Conservation (phyloP, 2,113 vertebrate genomes). For the Oxyruncus cristatus region DNA sequence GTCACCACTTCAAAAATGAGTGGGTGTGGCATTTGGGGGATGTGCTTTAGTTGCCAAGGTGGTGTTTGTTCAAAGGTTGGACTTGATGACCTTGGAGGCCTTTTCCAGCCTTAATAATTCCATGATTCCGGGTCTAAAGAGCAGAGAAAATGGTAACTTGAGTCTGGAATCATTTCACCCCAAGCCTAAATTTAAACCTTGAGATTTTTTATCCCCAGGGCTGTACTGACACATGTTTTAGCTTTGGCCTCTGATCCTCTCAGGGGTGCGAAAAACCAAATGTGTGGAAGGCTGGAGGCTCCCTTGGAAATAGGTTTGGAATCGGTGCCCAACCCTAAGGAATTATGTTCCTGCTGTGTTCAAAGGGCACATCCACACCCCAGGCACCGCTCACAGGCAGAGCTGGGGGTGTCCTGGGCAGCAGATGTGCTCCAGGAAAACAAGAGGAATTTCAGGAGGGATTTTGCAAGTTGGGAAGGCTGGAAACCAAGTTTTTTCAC, state of each 20-base stretch:
- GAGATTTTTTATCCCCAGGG: not conserved
- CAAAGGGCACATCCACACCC: not conserved
- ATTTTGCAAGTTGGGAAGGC: not conserved
- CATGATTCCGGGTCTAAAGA: not conserved
- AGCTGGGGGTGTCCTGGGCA: not conserved
- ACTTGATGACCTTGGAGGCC: not conserved
- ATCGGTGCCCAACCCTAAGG: not conserved
- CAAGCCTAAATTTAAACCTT: not conserved
- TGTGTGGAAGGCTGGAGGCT: not conserved
- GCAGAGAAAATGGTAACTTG: not conserved
- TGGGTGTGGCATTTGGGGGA: not conserved
- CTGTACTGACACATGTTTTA: not conserved
- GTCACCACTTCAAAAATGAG: not conserved
- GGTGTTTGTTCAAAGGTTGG: not conserved
- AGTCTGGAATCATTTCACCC: not conserved
- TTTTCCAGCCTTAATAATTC: not conserved
- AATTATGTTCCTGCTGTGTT: not conserved
- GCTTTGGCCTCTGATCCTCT: not conserved
- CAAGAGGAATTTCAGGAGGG: not conserved
- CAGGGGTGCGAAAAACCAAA: not conserved
- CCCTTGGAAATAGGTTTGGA: not conserved
- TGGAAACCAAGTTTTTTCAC: accelerated
- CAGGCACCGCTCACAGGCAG: not conserved
- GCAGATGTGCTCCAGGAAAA: not conserved
- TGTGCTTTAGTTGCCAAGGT: not conserved